Base-by-base conservation (phyloP, 2,888 invertebrate genomes). In the Yponomeuta evonymella region DNA sequence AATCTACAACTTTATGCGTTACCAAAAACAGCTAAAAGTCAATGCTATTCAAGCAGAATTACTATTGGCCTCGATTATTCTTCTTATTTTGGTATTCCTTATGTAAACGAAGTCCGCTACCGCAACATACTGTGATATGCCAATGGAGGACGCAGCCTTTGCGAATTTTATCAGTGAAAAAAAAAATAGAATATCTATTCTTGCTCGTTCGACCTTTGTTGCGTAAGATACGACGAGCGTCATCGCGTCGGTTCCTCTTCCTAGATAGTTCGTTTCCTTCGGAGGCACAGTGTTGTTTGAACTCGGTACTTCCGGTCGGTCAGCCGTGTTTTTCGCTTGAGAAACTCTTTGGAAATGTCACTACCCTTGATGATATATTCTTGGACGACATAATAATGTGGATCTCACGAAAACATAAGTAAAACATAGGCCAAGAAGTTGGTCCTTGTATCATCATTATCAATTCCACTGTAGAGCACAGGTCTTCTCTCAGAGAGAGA, bases 201-300 rank as follows among this genome's bases (percentile, higher is more conserved):
- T 36, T 33, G n/a, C n/a, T 69, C 30, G 23, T 23, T 23, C 33
- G 51, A 69, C 68, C 87, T 88, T 83, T 81, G 80, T 86, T 85
- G 81, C 84, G 84, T 86, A 84, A 87, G 82, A 82, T 79, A 80
- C 83, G 81, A 82, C 79, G 76, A 63, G 11, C 70, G 70, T 70
- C 43, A 70, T 63, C 48, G 51, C 23, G 51, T 68, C 70, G 43
- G 83, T 89, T 88, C 88, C 88, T 89, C 87, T 89, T 89, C 90
- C 89, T 89, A 77, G 80, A 33, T 30, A 51, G 51, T 51, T 51
- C 30, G 51, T 68, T 83, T 79, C 75, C 75, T 76, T 80, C 74
- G 78, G 78, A 79, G 78, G 78, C 69, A 75, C 81, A 84, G 82
- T 81, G 74, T 73, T 75, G 79, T 75, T 51, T 29, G 48, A 48